These are phyloP conservation scores for Eupithecia exiguata DNA, from an alignment of 2,888 invertebrate genomes.

Conservation along the genomic window DNA sequence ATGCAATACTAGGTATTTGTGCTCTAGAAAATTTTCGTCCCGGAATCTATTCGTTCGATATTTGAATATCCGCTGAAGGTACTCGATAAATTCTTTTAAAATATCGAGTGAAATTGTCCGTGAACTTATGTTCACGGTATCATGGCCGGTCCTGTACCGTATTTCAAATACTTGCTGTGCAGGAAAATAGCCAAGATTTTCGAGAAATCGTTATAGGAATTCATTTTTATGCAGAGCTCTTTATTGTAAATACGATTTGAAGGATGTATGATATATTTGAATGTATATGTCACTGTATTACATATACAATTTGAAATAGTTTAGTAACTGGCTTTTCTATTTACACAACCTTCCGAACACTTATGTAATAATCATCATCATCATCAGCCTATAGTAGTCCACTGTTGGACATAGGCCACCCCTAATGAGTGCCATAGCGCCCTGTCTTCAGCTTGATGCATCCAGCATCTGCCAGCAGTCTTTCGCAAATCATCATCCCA, in stretches of 20 bases:
- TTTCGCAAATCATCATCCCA: no score
- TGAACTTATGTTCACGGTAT: constrained; percentile 59
- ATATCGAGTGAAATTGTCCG: constrained; percentile 60
- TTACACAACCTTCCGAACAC: no score
- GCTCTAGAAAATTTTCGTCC: constrained; percentile 18
- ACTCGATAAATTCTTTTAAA: constrained; percentile 67
- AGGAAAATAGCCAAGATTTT: constrained; percentile 25
- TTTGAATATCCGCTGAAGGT: constrained; percentile 72
- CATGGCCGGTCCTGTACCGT: constrained; percentile 52
- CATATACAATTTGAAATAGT: not conserved
- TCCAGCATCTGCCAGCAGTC: no score
- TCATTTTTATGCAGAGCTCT: not conserved
- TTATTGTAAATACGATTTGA: constrained; percentile 38
- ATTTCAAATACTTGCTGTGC: constrained; percentile 34
- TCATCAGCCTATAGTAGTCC: no score
- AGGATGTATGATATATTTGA: not conserved
- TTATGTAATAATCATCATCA: no score
- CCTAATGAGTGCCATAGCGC: no score
- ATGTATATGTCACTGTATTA: not conserved
- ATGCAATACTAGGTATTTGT: not conserved
- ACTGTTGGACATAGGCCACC: no score
- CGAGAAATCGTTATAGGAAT: constrained; percentile 10
- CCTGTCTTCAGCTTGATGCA: no score
- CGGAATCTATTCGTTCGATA: constrained; percentile 48
- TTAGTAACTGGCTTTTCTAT: not conserved